phyloP scores from a whole-genome alignment of 2,113 vertebrate species.

The Bubo bubo region DNA sequence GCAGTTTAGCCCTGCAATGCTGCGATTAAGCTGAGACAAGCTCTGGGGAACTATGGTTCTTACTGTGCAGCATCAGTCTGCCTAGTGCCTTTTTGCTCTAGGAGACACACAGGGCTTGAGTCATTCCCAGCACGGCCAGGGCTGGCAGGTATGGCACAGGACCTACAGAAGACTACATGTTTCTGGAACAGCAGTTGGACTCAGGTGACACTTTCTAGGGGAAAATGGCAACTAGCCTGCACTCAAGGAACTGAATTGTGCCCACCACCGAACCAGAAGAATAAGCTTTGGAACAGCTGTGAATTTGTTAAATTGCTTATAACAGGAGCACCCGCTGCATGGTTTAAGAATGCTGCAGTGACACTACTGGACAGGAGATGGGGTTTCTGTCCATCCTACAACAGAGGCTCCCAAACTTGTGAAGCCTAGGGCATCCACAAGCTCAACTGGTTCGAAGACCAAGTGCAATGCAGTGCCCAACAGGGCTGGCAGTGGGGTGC shows the following conservation, averaged over 20 bases:
- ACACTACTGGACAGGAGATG: not conserved
- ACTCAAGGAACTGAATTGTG: not conserved
- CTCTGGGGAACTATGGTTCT: fast-evolving
- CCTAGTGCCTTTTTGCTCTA: not conserved
- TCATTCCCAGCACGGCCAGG: not conserved
- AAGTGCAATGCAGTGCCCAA: not conserved
- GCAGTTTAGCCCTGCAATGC: not conserved
- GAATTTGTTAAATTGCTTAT: not conserved
- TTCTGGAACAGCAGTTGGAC: not conserved
- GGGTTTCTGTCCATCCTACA: not conserved
- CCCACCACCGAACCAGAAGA: not conserved
- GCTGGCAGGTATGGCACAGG: not conserved
- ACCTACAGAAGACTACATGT: not conserved
- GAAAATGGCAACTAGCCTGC: not conserved
- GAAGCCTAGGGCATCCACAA: not conserved
- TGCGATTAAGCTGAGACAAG: not conserved
- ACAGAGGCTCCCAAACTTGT: not conserved
- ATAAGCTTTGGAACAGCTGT: not conserved
- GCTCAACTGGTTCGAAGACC: not conserved
- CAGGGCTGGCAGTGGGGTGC: not conserved
- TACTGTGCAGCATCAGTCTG: not conserved
- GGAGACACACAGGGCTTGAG: not conserved
- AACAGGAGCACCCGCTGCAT: not conserved
- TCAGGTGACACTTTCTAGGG: not conserved
- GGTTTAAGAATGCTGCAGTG: not conserved